Percentiles rank a stretch among this genome's conserved stretches.
Conservation (phyloP, 2,113 vertebrate species). For the Notarius quadriscutis region DNA sequence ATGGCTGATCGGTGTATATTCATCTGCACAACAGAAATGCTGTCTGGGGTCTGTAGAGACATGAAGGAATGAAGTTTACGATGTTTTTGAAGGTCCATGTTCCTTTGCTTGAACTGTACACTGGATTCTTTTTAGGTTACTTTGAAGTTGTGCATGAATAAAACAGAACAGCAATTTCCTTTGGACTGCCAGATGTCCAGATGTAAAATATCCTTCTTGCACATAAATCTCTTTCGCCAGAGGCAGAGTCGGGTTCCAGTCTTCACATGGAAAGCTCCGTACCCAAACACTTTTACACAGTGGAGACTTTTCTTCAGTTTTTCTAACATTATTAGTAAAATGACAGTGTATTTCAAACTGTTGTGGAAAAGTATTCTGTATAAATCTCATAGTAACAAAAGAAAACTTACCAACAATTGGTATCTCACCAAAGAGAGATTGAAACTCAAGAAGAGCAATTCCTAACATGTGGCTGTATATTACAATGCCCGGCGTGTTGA, state of each 20-base stretch:
- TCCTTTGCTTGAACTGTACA: neutral
- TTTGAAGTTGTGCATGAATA: neutral
- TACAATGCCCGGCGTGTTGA: neutral
- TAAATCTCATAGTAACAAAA: neutral
- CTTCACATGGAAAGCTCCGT: neutral
- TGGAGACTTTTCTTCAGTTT: neutral
- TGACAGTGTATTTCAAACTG: no score
- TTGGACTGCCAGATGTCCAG: neutral
- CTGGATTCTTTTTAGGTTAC: neutral
- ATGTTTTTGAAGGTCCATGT: neutral
- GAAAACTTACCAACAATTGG: neutral
- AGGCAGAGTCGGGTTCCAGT: neutral
- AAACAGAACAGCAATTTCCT: neutral
- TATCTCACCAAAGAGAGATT: neutral
- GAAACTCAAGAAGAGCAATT: neutral
- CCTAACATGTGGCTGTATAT: neutral
- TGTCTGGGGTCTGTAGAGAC: neutral
- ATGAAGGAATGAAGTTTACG: neutral
- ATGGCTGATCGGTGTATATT: neutral
- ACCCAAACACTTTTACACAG: neutral
- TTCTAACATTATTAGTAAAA: neutral
- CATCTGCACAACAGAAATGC: neutral
- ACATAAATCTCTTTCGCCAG: neutral
- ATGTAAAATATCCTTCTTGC: slow-evolving; percentile 9
- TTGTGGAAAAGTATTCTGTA: neutral